Base-by-base conservation (phyloP, 2,888 invertebrate genomes). In the Drosophila histrio region DNA sequence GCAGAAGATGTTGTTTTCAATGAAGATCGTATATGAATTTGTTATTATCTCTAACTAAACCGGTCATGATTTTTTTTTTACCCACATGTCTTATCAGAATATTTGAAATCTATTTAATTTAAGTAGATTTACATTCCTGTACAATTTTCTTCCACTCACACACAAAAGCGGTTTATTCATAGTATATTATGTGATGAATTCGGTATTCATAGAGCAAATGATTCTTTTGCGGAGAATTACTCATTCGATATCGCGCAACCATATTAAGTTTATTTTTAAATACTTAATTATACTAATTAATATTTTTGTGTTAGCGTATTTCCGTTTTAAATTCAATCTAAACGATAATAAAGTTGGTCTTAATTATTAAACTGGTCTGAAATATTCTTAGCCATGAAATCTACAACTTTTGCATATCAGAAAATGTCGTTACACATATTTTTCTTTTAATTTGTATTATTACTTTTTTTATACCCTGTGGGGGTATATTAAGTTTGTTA, bases 391-490 rank as follows among this genome's bases (percentile, higher is more conserved):
- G 11, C 26, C 17, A 28, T 7, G 17, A 24, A 21, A 15, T 34
- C 22, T 8, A 28, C 13, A 13, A 50, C 24, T 36, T 68, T 57
- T 52, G 64, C 69, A 69, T 63, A 52, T 47, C 57, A 17, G 4
- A 58, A 71, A 65, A 38, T 57, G 47, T 61, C 52, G 52, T 53
- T 61, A 53, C 34, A 54, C 17, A 30, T 52, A 24, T 47, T 17
- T n/a, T 41, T 36, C n/a, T 36, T 50, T n/a, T n/a, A 34, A 5
- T 56, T 57, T 44, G 36, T 69, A 34, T 15, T 30, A 32, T 11
- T 22, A 9, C 8, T 34, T 34, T 3, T n/a, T 15, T 8, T n/a
- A n/a, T n/a, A n/a, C n/a, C n/a, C n/a, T n/a, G n/a, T n/a, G n/a
- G n/a, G n/a, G n/a, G n/a, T n/a, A n/a, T n/a, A n/a, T n/a, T n/a